A percentile compares a stretch with the other conserved stretches of the same genome.
These are phyloP conservation scores for Coendou prehensilis DNA, from an alignment of 2,797 vertebrate species.

Conservation along the genomic window DNA sequence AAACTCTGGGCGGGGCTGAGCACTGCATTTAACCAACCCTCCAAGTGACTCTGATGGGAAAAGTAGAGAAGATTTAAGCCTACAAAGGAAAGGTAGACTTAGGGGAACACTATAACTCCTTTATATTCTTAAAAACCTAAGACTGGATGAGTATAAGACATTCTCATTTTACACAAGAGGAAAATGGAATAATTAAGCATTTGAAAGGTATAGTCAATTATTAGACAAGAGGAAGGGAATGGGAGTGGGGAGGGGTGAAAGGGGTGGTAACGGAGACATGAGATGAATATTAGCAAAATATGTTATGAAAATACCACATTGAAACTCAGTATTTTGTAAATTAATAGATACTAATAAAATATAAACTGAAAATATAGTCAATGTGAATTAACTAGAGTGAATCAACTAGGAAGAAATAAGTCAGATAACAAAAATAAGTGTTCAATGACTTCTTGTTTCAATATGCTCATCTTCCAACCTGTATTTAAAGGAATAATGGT, in stretches of 20 bases:
- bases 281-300: background rate
- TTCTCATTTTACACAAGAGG: background rate
- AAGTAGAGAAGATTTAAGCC: background rate
- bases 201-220: background rate
- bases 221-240: background rate
- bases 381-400: background rate
- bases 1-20: background rate
- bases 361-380: background rate
- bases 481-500: background rate
- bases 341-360: background rate
- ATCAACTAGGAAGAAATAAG: background rate
- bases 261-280: background rate
- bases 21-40: background rate
- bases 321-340: background rate
- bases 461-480: background rate
- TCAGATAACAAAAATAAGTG: background rate
- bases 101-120: background rate
- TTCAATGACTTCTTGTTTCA: background rate
- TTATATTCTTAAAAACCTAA: conserved; percentile 33
- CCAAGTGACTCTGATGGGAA: background rate
- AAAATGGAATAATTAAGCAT: background rate
- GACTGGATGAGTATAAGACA: background rate
- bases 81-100: background rate
- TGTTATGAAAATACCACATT: background rate
- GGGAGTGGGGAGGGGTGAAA: background rate